Percentiles rank a stretch among this genome's conserved stretches.
Conservation (phyloP, 2,797 vertebrate species). For the Echeneis naucrates region DNA sequence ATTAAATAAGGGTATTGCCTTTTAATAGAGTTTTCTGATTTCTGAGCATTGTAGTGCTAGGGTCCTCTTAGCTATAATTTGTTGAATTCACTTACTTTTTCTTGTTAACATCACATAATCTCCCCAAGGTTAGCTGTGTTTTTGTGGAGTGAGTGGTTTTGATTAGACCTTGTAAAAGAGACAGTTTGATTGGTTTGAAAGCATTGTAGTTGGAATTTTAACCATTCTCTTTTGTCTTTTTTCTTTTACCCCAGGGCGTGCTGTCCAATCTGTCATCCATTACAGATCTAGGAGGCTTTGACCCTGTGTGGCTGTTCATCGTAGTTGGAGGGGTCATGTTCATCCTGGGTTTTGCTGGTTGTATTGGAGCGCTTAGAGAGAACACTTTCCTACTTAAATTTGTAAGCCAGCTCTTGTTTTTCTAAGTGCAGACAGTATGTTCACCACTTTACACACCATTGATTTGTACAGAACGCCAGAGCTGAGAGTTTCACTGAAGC, state of each 20-base stretch:
- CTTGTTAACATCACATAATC: conserved; percentile 32
- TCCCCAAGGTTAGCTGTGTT: conserved; percentile 33
- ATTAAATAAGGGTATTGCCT: conserved; percentile 12
- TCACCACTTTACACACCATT: conserved; percentile 44
- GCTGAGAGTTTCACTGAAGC: conserved; percentile 34
- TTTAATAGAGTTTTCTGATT: conserved; percentile 15
- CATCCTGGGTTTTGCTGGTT: conserved; percentile 92
- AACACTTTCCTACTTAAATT: conserved; percentile 94
- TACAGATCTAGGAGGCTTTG: conserved; percentile 93
- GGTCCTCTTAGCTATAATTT: conserved; percentile 12
- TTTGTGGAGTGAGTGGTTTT: conserved; percentile 20
- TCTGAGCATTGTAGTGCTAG: conserved; percentile 13
- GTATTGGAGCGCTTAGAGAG: conserved; percentile 92
- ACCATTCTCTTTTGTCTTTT: conserved; percentile 37
- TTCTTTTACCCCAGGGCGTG: conserved; percentile 84
- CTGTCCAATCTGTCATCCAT: conserved; percentile 93
- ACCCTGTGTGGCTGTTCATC: conserved; percentile 95
- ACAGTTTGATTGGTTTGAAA: conserved; percentile 20
- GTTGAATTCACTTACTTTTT: conserved; percentile 18
- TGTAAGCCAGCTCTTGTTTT: conserved; percentile 80
- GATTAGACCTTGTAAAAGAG: conserved; percentile 8
- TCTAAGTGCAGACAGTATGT: conserved; percentile 24
- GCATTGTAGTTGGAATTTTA: conserved; percentile 30
- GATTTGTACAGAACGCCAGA: conserved; percentile 52
- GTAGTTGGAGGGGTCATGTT: conserved; percentile 94